Evolutionary conservation across 2,113 vertebrate species (phyloP), one percentile per base, ranked within the genome.

Genomic region (Gobio gobio): DNA sequence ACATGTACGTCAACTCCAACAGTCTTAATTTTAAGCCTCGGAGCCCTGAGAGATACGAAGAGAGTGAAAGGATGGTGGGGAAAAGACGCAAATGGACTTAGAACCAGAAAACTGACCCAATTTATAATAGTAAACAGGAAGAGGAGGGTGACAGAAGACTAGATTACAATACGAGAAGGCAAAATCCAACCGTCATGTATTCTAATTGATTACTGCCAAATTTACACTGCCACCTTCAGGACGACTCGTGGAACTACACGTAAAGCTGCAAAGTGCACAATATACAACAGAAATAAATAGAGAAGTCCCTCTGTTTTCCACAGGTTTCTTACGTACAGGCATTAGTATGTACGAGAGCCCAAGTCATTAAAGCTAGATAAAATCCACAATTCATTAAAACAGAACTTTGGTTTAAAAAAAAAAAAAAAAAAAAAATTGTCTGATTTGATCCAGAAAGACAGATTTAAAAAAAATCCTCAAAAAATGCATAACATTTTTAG

Each of bases 171-270:
- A 72, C 7, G 49, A 73, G 79, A 82, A 66, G 24, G 80, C 61
- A 81, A 86, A 86, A 85, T 36, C 66, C 78, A 51, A 66, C 63
- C n/a, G 9, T 63, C 68, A 63, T 81, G 29, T 68, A 64, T 81
- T 86, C 47, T 9, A 73, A 82, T 33, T 59, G 85, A 82, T 86
- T 74, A 76, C 3, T 64, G 66, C 45, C 86, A 86, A 86, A 86
- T 54, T 82, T 58, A 78, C 83, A 78, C 58, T 83, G 86, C 82
- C 90, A 89, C 70, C 89, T 87, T 56, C 85, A 75, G 89, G 89
- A 83, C 54, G 70, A 24, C 26, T 59, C 5, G 14, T 33, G 45
- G 78, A 36, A 88, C 79, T 90, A 87, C 87, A 83, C 18, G 47
- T 54, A 45, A 72, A 47, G n/a, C 75, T 49, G 40, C 54, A 58